Evolutionary conservation across 2,797 vertebrate genomes (phyloP).

Genomic region (Gambusia yucatana): DNA sequence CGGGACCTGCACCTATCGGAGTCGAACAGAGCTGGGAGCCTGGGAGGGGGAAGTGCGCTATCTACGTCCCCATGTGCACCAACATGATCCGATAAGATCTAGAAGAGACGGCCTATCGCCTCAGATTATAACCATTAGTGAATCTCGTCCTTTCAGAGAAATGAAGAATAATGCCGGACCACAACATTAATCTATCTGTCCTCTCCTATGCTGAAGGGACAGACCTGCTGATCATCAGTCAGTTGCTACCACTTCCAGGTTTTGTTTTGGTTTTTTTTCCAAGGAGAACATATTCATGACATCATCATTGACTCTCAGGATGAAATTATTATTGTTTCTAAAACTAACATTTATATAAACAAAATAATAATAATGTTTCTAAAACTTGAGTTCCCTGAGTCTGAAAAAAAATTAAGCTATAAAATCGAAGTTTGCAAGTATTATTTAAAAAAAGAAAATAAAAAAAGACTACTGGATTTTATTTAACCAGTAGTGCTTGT

Average conservation of each 20-base stretch:
- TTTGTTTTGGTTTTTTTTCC: not conserved
- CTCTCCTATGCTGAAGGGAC: conserved; percentile 22
- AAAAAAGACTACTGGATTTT: not conserved
- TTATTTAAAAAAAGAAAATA: too few relatives aligned
- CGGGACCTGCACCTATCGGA: conserved; percentile 47
- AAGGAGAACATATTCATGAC: conserved; percentile 43
- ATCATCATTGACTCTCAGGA: conserved; percentile 28
- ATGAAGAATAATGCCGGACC: conserved; percentile 61
- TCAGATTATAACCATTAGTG: conserved; percentile 76
- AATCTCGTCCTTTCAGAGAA: conserved; percentile 67
- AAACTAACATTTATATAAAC: not conserved
- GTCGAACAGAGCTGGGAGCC: conserved; percentile 36
- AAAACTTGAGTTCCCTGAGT: not conserved
- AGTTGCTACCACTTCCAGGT: conserved; percentile 43
- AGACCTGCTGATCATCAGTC: conserved; percentile 49
- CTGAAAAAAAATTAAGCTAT: too few relatives aligned
- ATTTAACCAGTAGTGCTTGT: not conserved
- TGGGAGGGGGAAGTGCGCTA: conserved; percentile 52
- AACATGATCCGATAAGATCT: conserved; percentile 70
- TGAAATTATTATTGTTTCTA: not conserved
- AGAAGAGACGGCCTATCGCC: conserved; percentile 57
- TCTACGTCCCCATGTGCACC: conserved; percentile 65
- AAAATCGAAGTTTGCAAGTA: too few relatives aligned
- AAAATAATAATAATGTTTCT: not conserved
- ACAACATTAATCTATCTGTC: conserved; percentile 60